Evolutionary conservation across 2,888 invertebrate genomes (phyloP).

Genomic region (Drosophila percnosoma): DNA sequence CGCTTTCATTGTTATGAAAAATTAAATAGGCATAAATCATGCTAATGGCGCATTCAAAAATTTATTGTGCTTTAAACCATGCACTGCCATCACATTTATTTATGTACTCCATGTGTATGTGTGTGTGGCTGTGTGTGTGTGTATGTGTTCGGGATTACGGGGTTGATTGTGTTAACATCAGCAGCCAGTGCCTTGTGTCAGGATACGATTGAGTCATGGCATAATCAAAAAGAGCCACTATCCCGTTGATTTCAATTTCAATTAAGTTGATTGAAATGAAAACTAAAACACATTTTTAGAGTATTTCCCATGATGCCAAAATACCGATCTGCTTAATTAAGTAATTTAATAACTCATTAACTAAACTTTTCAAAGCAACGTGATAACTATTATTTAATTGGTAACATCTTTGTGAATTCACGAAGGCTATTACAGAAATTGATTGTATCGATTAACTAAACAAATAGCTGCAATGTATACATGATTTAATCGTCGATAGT

Average conservation of each 20-base stretch:
- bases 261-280: slow-evolving; percentile 68
- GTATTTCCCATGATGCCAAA: neutral
- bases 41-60: slow-evolving; percentile 81
- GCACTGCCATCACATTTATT: slow-evolving; percentile 57
- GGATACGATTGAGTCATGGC: slow-evolving; percentile 38
- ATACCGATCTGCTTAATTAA: neutral
- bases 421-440: neutral
- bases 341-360: neutral
- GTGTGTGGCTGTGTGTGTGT: slow-evolving; percentile 48
- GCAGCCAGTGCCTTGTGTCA: neutral
- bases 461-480: neutral
- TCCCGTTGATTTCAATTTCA: slow-evolving; percentile 45
- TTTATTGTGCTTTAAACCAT: slow-evolving; percentile 78
- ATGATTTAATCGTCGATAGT: neutral
- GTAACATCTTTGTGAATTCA: neutral
- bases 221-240: slow-evolving; percentile 4
- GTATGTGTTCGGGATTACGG: slow-evolving; percentile 11
- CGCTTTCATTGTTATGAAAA: slow-evolving; percentile 77
- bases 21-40: slow-evolving; percentile 81
- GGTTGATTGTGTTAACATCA: slow-evolving; percentile 40
- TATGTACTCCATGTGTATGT: slow-evolving; percentile 48
- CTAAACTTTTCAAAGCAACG: neutral
- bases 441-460: neutral
- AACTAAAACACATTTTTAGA: slow-evolving; percentile 1
- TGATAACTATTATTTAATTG: neutral